Evolutionary conservation across 2,797 vertebrate genomes (phyloP).

Genomic region (Diglossa cyanea): DNA sequence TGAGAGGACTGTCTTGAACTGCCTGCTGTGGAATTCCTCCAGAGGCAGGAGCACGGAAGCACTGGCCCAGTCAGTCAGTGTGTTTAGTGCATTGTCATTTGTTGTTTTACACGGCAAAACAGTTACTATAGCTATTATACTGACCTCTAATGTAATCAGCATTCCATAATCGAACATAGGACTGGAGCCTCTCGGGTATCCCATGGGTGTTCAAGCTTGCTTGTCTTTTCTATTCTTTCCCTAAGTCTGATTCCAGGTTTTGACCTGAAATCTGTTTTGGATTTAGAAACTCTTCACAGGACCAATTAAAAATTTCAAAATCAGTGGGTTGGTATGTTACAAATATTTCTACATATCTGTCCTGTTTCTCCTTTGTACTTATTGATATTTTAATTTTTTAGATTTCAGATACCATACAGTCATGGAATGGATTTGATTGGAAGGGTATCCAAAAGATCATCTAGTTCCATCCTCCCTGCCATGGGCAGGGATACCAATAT

Average conservation of each 20-base stretch:
- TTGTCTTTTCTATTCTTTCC: neutral
- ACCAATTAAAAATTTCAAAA: neutral
- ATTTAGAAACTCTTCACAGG: neutral
- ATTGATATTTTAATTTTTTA: neutral
- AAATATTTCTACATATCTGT: neutral
- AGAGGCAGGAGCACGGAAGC: neutral
- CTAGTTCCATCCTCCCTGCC: neutral
- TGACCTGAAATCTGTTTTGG: neutral
- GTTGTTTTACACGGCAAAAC: neutral
- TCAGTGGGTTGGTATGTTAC: neutral
- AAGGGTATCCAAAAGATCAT: neutral
- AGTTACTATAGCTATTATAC: neutral
- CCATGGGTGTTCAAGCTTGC: neutral
- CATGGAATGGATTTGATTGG: neutral
- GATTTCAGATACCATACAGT: neutral
- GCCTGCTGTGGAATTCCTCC: neutral
- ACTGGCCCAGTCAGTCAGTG: neutral
- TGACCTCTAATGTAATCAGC: neutral
- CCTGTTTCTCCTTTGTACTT: neutral
- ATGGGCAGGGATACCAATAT: neutral
- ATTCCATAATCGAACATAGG: neutral
- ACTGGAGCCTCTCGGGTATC: neutral
- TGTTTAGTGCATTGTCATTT: neutral
- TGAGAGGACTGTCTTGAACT: neutral
- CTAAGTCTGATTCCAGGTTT: neutral